Evolutionary conservation across 2,888 invertebrate species (phyloP), one percentile per base, ranked within the genome.

Genomic region (Shargacucullia verbasci): DNA sequence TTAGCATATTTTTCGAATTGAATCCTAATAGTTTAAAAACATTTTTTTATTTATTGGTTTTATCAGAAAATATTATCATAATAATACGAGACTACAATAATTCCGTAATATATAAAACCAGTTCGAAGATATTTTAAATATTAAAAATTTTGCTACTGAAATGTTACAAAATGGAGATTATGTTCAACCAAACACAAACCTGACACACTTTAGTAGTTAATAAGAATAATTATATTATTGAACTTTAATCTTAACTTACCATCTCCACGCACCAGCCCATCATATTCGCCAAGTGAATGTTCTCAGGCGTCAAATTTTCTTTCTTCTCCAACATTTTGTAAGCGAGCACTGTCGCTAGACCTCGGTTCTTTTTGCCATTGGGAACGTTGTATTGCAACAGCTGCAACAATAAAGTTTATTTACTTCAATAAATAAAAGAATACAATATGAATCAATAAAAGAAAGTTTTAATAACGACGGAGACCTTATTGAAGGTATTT

Each of bases 221-320:
- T 20, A 20, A 20, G 20, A 20, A 29, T 29, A 29, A 6, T 9
- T 3, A 15, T 1, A 7, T 14, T 1, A 6, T 11, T 14, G 7
- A 39, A 29, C n/a, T 13, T 34, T 13, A 13, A 12, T 7, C 10
- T 29, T 29, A 7, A 91, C 95, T 94, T 88, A 99, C 99, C 96
- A 99, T 95, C 96, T 99, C 99, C 4, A 97, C 95, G 85, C 98
- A 98, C 98, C 99, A 99, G 64, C 98, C 99, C 86, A 99, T 94
- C 76, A 98, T 96, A 72, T 97, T 96, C 0, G 98, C 97, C 59
- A 96, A 87, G 73, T 96, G 95, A 35, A 98, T 88, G 77, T 97
- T 97, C 71, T 98, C 97, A 0, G 97, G 95, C 0, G 97, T 97
- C 3, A 97, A 89, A 58, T 96, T 94, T n/a, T 96, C 94, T 0